Evolutionary conservation across 2,888 invertebrate species (phyloP), one percentile per base, ranked within the genome.

Genomic region (Chaetoderma sp.): DNA sequence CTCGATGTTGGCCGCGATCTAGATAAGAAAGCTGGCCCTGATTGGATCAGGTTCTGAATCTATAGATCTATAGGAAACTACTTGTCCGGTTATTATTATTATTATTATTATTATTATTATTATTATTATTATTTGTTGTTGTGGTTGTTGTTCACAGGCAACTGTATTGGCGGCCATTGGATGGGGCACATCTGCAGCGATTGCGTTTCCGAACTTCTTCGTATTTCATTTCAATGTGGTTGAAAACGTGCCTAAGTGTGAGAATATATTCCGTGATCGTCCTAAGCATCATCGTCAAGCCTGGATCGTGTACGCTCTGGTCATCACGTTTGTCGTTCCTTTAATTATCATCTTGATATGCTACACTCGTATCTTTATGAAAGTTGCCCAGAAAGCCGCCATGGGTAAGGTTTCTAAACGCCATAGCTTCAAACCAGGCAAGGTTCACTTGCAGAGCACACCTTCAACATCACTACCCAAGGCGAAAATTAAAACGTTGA

Each of bases 401-500:
- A 80, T 81, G 64, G 74, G 75, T 44, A 62, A 73, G 23, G 73
- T 69, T 18, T 67, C 68, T 18, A 76, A 75, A 44, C 71, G 72
- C 23, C 70, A 73, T 60, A 73, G 70, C 45, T 74, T 76, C 42
- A 82, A 78, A 55, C 77, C 81, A 3, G 83, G 82, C 4, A 82
- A 82, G 65, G 73, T 84, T 27, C 78, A 80, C 28, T 74, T 84
- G 13, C 83, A 82, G 63, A 79, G 81, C 65, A 83, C 83, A 1
- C 77, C 76, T 13, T 83, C 83, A 10, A 78, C 73, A 27, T 82
- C 86, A 0, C 74, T 86, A 25, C 83, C 84, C 13, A 80, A 78
- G 60, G 86, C 86, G 6, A 86, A 85, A 71, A 76, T 82, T 16
- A 86, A 86, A 67, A 86, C 86, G 2, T 68, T 86, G 30, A 85